Percentiles rank a stretch among this genome's conserved stretches.
Evolutionary conservation across 2,113 vertebrate species (phyloP).

Genomic region (Xiphophorus couchianus): DNA sequence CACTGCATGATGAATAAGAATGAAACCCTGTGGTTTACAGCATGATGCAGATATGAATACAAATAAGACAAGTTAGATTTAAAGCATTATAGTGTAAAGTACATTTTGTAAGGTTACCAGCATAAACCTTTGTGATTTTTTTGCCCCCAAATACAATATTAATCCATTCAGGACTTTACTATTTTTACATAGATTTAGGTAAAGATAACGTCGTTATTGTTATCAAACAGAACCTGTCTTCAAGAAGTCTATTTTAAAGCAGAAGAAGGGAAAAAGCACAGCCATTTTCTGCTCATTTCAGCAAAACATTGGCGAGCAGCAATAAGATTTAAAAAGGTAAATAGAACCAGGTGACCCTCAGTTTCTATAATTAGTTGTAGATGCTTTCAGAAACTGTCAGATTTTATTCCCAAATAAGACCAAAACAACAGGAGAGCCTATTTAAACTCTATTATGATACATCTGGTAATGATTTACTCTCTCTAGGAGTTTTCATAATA

Average conservation of each 20-base stretch:
- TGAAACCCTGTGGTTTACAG: not conserved
- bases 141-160: not conserved
- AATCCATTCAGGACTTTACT: not conserved
- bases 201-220: conserved; percentile 12
- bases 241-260: not conserved
- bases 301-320: no score
- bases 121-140: not conserved
- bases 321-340: no score
- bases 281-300: not conserved
- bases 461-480: no score
- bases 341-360: no score
- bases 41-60: not conserved
- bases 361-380: no score
- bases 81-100: no score
- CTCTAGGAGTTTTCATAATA: no score
- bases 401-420: no score
- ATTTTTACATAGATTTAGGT: not conserved
- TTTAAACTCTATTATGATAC: no score
- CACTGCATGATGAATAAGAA: not conserved
- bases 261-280: not conserved
- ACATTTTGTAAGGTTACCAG: not conserved
- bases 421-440: no score
- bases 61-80: not conserved
- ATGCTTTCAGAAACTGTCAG: no score
- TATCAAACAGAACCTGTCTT: not conserved